Evolutionary conservation across 2,113 vertebrate species (phyloP), one percentile per base, ranked within the genome.

Genomic region (Eretmochelys imbricata): DNA sequence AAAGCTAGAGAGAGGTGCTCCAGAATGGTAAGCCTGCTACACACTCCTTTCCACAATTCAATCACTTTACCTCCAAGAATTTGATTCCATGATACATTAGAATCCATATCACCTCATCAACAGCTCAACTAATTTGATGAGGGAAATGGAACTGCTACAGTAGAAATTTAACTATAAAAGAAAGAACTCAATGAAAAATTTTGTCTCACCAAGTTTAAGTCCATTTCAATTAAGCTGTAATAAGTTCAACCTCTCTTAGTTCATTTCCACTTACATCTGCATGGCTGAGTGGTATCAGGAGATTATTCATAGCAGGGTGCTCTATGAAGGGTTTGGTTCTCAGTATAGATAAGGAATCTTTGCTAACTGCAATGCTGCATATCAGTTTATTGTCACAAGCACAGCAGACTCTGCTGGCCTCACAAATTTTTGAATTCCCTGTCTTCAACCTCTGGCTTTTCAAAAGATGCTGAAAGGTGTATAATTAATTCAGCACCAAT

Each of bases 181-280:
- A 69, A 94, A 95, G 90, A 95, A 95, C 59, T 89, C 94, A 94
- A 94, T 96, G 84, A 65, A 93, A 96, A 97, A 94, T 95, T 96
- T 96, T 96, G 94, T 94, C 94, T 96, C n/a, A 29, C 89, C 89
- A 96, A 96, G 97, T 97, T 95, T 96, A 92, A 95, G 89, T 94
- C 95, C 96, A 92, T 96, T 97, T 96, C 96, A 92, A 92, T 88
- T 96, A 95, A 89, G 93, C 95, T 92, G 95, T 94, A 97, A 96
- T 96, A 96, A 91, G 85, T 96, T 96, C 96, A 97, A 92, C 79
- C 94, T 91, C 94, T 92, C 95, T 96, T 82, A 94, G 89, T 93
- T 97, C 97, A 95, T 97, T 91, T 95, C 79, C 92, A 95, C 91
- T 96, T 95, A 94, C 96, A 92, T 97, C 93, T 96, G 95, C 95